These are phyloP conservation scores for Oncorhynchus clarkii DNA, from an alignment of 2,113 vertebrate genomes.

Conservation along the genomic window DNA sequence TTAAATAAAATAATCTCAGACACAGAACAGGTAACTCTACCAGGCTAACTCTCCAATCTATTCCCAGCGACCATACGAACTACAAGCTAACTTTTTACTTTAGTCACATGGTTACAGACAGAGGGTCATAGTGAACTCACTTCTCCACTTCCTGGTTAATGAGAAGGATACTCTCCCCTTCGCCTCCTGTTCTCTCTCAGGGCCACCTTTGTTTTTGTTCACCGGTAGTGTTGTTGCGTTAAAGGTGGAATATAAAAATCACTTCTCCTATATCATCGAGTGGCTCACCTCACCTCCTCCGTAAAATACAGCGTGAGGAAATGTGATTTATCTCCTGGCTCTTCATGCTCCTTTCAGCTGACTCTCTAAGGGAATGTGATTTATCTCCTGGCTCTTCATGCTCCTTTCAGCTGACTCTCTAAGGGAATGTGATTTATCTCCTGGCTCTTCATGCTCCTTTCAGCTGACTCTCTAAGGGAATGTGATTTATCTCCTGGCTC, in stretches of 20 bases:
- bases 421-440: conserved; percentile 63
- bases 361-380: conserved; percentile 42
- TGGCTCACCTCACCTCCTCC: conserved; percentile 33
- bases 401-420: conserved; percentile 49
- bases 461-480: conserved; percentile 22
- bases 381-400: conserved; percentile 58
- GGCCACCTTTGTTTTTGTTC: conserved; percentile 29
- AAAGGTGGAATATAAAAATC: conserved; percentile 34
- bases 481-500: conserved; percentile 65
- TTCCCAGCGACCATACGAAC: conserved; percentile 33
- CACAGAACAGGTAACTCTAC: neutral
- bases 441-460: conserved; percentile 56
- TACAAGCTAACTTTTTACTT: no score
- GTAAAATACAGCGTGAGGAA: conserved; percentile 63
- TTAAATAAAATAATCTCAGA: no score
- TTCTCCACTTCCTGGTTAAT: conserved; percentile 28
- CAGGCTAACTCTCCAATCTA: conserved; percentile 40
- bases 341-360: conserved; percentile 53
- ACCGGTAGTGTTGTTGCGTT: neutral
- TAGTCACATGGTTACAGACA: no score
- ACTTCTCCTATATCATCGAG: conserved; percentile 38
- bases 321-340: conserved; percentile 67
- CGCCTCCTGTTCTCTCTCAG: conserved; percentile 24
- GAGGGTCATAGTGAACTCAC: neutral
- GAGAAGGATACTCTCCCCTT: conserved; percentile 29